phyloP scores from a whole-genome alignment of 2,797 vertebrate genomes.

The Tenualosa thibaudeaui region DNA sequence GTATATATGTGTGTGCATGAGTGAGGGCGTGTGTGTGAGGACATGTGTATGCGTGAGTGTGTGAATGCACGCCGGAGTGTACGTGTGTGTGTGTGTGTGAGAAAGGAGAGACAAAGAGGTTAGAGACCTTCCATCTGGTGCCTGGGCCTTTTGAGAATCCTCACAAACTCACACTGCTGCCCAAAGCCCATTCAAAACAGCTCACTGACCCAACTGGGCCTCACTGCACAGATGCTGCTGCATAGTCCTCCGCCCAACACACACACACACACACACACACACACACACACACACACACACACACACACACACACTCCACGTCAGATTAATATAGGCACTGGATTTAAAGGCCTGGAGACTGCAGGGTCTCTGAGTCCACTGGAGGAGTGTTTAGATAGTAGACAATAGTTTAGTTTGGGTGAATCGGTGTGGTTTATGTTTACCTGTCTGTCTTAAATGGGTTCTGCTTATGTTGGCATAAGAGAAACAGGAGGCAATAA shows the following conservation, averaged over 20 bases:
- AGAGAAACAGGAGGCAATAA: not conserved
- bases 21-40: not conserved
- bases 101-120: not conserved
- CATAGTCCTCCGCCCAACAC: not conserved
- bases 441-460: not conserved
- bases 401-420: not conserved
- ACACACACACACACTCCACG: not conserved
- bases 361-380: not conserved
- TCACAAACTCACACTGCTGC: conserved; percentile 52
- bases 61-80: not conserved
- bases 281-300: conserved; percentile 4
- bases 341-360: not conserved
- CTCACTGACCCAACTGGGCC: not conserved
- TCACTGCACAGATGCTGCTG: conserved; percentile 33
- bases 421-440: not conserved
- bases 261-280: not conserved
- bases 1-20: not conserved
- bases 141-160: conserved; percentile 60
- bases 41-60: not conserved
- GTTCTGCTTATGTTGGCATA: not conserved
- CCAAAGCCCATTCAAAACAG: not conserved
- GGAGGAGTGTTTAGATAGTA: not conserved
- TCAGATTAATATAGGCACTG: not conserved
- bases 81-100: too few species aligned
- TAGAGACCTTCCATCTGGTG: conserved; percentile 76